A percentile compares a stretch with the other conserved stretches of the same genome.
phyloP scores from a whole-genome alignment of 2,888 invertebrate genomes.

The Heterodera filipjevi region DNA sequence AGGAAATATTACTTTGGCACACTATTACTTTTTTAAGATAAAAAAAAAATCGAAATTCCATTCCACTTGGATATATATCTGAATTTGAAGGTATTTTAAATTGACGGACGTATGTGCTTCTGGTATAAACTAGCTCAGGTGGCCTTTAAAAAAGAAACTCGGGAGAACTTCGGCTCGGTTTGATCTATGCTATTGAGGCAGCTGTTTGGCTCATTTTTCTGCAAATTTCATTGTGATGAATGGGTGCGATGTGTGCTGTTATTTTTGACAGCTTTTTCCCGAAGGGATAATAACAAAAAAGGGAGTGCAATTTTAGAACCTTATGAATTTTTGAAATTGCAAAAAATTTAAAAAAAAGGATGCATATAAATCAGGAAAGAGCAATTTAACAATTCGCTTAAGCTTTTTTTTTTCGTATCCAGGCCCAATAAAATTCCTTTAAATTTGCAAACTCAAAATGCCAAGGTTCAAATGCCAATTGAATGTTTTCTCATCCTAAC shows the following conservation, averaged over 20 bases:
- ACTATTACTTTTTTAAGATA: too few species aligned
- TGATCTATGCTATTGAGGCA: not conserved
- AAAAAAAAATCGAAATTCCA: too few species aligned
- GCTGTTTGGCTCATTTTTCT: not conserved
- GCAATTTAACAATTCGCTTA: too few species aligned
- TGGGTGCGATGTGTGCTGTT: not conserved
- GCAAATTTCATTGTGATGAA: not conserved
- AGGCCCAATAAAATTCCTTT: too few species aligned
- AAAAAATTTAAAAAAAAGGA: too few species aligned
- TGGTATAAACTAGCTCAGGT: not conserved
- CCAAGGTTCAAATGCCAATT: not conserved
- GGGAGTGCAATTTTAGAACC: not conserved
- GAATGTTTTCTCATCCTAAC: not conserved
- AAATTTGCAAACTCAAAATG: not conserved
- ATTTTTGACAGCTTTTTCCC: constrained; percentile 9
- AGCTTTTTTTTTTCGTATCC: too few species aligned
- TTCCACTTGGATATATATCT: too few species aligned
- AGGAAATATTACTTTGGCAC: too few species aligned
- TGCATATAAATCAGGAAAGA: too few species aligned
- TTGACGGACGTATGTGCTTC: too few species aligned
- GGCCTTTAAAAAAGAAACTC: not conserved
- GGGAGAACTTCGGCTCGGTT: not conserved
- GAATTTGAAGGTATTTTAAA: too few species aligned
- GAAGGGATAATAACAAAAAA: not conserved
- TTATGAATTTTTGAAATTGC: too few species aligned